Percentiles rank a stretch among this genome's conserved stretches.
phyloP scores from a whole-genome alignment of 2,113 vertebrate species.

The Chionomys nivalis region DNA sequence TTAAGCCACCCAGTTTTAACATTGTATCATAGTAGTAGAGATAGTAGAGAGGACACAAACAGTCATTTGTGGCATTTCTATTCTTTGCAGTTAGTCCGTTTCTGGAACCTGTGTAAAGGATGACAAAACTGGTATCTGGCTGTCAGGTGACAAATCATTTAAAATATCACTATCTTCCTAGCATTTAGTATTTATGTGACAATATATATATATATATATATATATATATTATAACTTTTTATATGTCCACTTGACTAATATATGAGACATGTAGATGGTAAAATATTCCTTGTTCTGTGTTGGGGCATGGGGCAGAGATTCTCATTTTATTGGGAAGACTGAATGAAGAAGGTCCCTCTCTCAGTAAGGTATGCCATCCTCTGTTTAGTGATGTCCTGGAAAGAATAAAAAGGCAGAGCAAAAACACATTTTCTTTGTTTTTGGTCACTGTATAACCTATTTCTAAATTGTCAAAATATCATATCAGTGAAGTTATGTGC shows the following conservation, averaged over 20 bases:
- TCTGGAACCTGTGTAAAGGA: neutral
- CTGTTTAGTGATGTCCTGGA: neutral
- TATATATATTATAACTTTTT: neutral
- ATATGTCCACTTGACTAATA: neutral
- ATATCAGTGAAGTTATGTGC: neutral
- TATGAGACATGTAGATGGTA: neutral
- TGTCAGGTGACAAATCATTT: neutral
- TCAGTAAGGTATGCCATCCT: neutral
- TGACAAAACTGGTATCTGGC: neutral
- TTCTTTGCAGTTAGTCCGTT: neutral
- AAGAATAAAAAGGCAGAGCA: neutral
- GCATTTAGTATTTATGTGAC: neutral
- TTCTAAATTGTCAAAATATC: slow-evolving; percentile 8
- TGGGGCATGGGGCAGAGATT: neutral
- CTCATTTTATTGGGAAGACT: neutral
- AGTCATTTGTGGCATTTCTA: neutral
- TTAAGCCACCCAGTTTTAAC: neutral
- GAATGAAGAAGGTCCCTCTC: neutral
- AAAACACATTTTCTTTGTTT: neutral
- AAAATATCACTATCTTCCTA: neutral
- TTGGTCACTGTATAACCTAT: neutral
- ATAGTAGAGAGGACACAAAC: neutral
- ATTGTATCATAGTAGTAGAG: neutral
- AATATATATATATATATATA: neutral
- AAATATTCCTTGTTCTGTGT: neutral